These are phyloP conservation scores for Odocoileus virginianus DNA, from an alignment of 2,113 vertebrate species.

Conservation along the genomic window DNA sequence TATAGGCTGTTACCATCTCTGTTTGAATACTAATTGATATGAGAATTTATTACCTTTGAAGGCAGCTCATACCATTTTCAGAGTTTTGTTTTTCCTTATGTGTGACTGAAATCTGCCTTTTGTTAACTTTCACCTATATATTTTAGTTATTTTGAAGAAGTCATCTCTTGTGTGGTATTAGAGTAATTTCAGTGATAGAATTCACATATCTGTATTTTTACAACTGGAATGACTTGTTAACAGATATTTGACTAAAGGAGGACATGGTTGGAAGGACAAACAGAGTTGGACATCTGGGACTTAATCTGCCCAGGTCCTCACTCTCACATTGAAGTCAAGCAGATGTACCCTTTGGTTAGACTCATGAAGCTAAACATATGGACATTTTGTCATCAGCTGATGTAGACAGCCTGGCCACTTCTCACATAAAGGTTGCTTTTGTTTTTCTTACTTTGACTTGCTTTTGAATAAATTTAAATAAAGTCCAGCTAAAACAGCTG, in stretches of 20 bases:
- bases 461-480: neutral
- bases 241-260: neutral
- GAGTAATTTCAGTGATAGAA: neutral
- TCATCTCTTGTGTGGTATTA: neutral
- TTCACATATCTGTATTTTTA: neutral
- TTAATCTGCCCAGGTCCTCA: neutral
- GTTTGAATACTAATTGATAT: neutral
- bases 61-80: neutral
- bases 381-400: neutral
- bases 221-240: neutral
- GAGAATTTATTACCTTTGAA: neutral
- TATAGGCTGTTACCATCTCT: neutral
- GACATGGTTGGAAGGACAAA: neutral
- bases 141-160: conserved; percentile 12
- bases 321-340: neutral
- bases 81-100: neutral
- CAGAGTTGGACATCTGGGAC: neutral
- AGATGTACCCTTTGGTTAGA: neutral
- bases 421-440: neutral
- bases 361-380: neutral
- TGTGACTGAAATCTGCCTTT: neutral
- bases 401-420: neutral
- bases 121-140: neutral
- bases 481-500: neutral
- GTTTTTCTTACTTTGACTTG: neutral